phyloP scores from a whole-genome alignment of 2,888 invertebrate species.

The Doris montereyensis region DNA sequence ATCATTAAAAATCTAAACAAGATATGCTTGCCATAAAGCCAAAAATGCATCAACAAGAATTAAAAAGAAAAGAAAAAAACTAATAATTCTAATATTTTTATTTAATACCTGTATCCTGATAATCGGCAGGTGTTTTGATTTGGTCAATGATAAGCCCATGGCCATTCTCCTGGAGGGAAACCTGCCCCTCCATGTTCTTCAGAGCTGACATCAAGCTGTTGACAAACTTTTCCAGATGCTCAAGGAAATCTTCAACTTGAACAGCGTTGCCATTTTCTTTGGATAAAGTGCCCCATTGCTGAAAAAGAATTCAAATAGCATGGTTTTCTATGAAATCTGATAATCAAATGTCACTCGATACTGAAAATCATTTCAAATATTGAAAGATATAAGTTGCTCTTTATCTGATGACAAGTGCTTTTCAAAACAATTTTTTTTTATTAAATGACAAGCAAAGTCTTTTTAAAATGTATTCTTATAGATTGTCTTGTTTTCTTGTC shows the following conservation, averaged over 20 bases:
- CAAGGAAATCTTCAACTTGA: slow-evolving; percentile 71
- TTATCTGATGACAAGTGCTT: no score
- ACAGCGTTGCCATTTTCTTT: slow-evolving; percentile 57
- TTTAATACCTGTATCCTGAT: slow-evolving; percentile 68
- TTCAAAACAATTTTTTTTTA: no score
- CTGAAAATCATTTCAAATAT: no score
- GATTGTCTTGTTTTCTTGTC: no score
- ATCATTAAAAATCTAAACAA: not conserved
- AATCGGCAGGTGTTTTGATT: slow-evolving; percentile 69
- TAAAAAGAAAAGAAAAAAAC: not conserved
- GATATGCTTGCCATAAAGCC: not conserved
- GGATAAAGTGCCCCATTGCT: slow-evolving; percentile 70
- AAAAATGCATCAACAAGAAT: not conserved
- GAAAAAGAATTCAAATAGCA: no score
- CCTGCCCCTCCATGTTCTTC: slow-evolving; percentile 71
- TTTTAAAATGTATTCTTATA: no score
- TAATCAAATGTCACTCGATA: no score
- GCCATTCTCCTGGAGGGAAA: slow-evolving; percentile 69
- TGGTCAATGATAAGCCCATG: slow-evolving; percentile 63
- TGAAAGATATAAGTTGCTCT: no score
- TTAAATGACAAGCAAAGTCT: no score
- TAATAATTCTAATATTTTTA: not conserved
- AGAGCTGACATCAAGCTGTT: slow-evolving; percentile 67
- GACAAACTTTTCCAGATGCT: slow-evolving; percentile 71
- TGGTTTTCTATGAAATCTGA: no score